These are phyloP conservation scores for Ophraella communa DNA, from an alignment of 2,888 invertebrate genomes.

Conservation along the genomic window DNA sequence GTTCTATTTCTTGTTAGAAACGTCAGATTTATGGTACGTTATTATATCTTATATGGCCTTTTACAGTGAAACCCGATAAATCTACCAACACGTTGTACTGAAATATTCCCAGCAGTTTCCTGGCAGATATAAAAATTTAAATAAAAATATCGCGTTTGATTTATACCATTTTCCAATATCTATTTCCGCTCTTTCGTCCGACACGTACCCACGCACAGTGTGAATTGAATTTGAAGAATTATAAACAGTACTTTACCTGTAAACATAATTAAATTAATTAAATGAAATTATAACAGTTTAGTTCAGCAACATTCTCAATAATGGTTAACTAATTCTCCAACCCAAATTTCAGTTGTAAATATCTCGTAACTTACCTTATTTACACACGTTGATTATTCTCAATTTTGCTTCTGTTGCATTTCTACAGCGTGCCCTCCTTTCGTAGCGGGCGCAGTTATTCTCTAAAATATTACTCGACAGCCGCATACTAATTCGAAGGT, in stretches of 20 bases:
- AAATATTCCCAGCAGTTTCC: conserved; percentile 15
- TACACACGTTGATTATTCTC: conserved; percentile 11
- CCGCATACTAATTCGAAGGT: conserved; percentile 37
- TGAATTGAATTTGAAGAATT: too few relatives aligned
- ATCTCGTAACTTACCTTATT: conserved; percentile 1
- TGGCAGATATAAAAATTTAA: conserved; percentile 19
- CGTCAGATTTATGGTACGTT: conserved; percentile 19
- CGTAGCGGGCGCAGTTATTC: conserved; percentile 23
- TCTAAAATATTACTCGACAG: conserved; percentile 27
- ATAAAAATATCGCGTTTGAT: conserved; percentile 21
- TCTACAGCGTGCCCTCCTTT: not conserved
- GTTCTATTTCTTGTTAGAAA: conserved; percentile 7
- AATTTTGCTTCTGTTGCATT: conserved; percentile 9
- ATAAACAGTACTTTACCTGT: too few relatives aligned
- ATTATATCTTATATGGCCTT: conserved; percentile 17
- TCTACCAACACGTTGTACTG: conserved; percentile 22
- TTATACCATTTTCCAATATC: conserved; percentile 15
- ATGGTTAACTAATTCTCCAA: not conserved
- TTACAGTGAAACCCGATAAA: conserved; percentile 17
- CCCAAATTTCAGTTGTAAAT: conserved; percentile 13
- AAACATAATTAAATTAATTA: too few relatives aligned
- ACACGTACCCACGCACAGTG: too few relatives aligned
- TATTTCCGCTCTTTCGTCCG: not conserved
- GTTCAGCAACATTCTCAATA: not conserved
- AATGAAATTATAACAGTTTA: too few relatives aligned